Evolutionary conservation across 23 tunicate species (phyloP), one percentile per base, ranked within the genome.

Genomic region (Oikopleura albicans): DNA sequence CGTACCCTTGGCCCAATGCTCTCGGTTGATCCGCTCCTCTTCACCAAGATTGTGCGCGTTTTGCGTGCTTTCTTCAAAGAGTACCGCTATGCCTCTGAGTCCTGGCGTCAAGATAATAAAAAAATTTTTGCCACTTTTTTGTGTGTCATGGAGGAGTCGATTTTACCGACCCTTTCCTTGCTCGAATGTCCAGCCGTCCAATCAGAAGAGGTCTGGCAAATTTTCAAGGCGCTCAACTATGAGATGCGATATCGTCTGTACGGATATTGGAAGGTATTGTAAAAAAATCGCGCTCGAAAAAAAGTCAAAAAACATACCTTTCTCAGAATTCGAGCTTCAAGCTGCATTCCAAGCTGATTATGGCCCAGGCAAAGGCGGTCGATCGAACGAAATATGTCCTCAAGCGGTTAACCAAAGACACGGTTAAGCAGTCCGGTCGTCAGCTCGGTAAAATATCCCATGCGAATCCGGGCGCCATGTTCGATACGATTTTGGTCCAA

Each of bases 261-360:
- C 63, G 98, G 98, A 8, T 91, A 90, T 35, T 93, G 98, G 98
- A 93, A 93, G n/a, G n/a, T n/a, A n/a, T n/a, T n/a, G n/a, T n/a
- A n/a, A n/a, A n/a, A n/a, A n/a, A n/a, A n/a, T n/a, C n/a, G n/a
- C n/a, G n/a, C n/a, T n/a, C n/a, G n/a, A n/a, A n/a, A n/a, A n/a
- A n/a, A n/a, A n/a, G n/a, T n/a, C n/a, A n/a, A n/a, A n/a, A n/a
- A n/a, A n/a, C n/a, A n/a, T n/a, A n/a, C n/a, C n/a, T n/a, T n/a
- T n/a, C n/a, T n/a, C n/a, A 93, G 56, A 93, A 93, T 79, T 85
- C 83, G 39, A 75, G 85, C 29, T 93, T 88, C 87, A 86, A 86
- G 40, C 76, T 83, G 41, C 94, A 93, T 41, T 94, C 98, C 0
- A 91, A 93, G 39, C 83, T 90, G 35, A 36, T 90, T 86, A 84